Base-by-base conservation (phyloP, 1,140 invertebrate genomes). In the Pseudomyrmex sp. region DNA sequence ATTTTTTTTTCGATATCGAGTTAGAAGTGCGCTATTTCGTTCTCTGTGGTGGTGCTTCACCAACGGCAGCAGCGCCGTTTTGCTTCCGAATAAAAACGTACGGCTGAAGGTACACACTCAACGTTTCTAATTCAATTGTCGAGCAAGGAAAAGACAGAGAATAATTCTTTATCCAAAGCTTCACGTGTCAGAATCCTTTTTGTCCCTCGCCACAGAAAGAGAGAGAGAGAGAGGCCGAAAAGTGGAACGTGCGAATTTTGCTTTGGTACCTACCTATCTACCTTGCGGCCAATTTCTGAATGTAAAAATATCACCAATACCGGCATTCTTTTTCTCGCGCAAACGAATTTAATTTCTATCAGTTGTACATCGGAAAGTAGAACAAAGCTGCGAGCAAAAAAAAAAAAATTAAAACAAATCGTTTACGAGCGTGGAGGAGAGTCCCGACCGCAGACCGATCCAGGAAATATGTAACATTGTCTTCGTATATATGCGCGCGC, bases 311-410 rank as follows among this genome's bases (percentile, higher is more conserved):
- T 13, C 46, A 50, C 62, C 26, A 50, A 5, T 23, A 20, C 58
- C 12, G 63, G 73, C 54, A 20, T 35, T 48, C 59, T 26, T 50
- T 20, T 61, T 3, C 5, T 4, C 15, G 20, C 35, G 7, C 20
- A 50, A 69, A 23, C n/a, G 50, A 63, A 23, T 56, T 77, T 69
- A 54, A 66, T 44, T 35, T 76, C 12, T 50, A 46, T 44, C 13
- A 12, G 3, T 35, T 35, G 35, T 2, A 35, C 18, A 20, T 66
- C 13, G 12, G 12, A 2, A 77, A 46, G 15, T 13, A 1, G 10
- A 35, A 50, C 15, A 23, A 26, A 7, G 23, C 48, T 18, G 13
- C 35, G 68, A n/a, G 10, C 20, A 10, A 23, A 20, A 35, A 23
- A 46, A 18, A 54, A 46, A 62, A 8, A 56, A 2, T 7, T 35